phyloP scores from a whole-genome alignment of 2,888 invertebrate genomes.

The Molanna angustata region DNA sequence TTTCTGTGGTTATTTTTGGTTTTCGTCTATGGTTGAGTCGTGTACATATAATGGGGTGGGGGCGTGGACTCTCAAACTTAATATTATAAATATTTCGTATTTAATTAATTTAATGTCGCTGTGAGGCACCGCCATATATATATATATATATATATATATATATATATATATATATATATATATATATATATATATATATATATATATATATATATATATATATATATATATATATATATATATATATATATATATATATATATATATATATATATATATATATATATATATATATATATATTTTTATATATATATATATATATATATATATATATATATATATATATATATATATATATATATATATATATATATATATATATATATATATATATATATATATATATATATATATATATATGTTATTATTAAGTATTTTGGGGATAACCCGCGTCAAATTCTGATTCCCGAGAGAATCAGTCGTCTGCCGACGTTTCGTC shows the following conservation, averaged over 20 bases:
- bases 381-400: constrained; percentile 16
- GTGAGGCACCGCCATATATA: too few relatives aligned
- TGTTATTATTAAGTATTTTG: too few relatives aligned
- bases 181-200: constrained; percentile 10
- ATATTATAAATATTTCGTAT: too few relatives aligned
- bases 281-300: constrained; percentile 14
- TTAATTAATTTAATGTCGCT: too few relatives aligned
- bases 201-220: constrained; percentile 2
- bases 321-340: constrained; percentile 10
- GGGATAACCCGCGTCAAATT: too few relatives aligned
- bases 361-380: constrained; percentile 16
- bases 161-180: constrained; percentile 15
- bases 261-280: constrained; percentile 10
- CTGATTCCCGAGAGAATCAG: too few relatives aligned
- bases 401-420: too few relatives aligned
- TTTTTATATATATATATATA: constrained; percentile 10
- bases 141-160: constrained; percentile 16
- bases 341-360: constrained; percentile 14
- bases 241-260: constrained; percentile 14
- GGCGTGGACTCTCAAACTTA: too few relatives aligned
- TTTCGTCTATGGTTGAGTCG: too few relatives aligned
- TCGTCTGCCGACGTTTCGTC: too few relatives aligned
- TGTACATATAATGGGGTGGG: too few relatives aligned
- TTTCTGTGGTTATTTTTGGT: too few relatives aligned
- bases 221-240: constrained; percentile 12